Conservation (phyloP, 2,113 vertebrate species). For the Sialia sialis region DNA sequence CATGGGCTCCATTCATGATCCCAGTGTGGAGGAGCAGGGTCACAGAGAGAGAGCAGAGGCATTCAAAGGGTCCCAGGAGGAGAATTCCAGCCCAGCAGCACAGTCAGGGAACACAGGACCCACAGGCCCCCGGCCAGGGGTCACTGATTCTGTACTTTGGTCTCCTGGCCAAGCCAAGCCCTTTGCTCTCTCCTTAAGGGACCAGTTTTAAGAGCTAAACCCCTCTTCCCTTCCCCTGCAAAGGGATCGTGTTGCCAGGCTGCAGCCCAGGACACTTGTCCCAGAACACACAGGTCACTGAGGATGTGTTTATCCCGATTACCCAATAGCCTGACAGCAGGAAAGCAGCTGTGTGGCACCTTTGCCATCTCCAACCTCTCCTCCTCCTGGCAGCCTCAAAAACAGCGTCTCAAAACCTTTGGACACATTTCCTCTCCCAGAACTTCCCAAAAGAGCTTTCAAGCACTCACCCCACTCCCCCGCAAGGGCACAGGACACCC, state of each 20-base stretch:
- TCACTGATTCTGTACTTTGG: not conserved
- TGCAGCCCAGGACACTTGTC: not conserved
- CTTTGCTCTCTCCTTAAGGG: not conserved
- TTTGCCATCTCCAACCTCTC: not conserved
- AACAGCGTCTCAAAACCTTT: not conserved
- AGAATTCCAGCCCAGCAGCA: not conserved
- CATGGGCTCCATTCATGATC: fast-evolving
- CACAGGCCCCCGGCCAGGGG: fast-evolving
- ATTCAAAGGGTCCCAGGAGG: not conserved
- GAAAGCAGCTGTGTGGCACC: not conserved
- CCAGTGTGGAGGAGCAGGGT: fast-evolving
- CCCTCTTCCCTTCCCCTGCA: not conserved
- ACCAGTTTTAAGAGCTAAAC: not conserved
- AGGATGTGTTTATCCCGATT: not conserved
- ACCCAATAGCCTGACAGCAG: not conserved
- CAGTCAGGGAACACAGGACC: not conserved
- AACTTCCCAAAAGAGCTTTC: not conserved
- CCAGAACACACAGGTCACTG: not conserved
- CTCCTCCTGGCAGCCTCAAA: not conserved
- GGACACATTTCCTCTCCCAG: not conserved
- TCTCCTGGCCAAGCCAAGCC: not conserved
- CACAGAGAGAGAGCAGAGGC: fast-evolving
- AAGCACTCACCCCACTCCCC: not conserved
- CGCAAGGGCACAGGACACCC: not conserved
- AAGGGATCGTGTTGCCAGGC: no score